Evolutionary conservation across 2,113 vertebrate genomes (phyloP).

Genomic region (Toxotes jaculatrix): DNA sequence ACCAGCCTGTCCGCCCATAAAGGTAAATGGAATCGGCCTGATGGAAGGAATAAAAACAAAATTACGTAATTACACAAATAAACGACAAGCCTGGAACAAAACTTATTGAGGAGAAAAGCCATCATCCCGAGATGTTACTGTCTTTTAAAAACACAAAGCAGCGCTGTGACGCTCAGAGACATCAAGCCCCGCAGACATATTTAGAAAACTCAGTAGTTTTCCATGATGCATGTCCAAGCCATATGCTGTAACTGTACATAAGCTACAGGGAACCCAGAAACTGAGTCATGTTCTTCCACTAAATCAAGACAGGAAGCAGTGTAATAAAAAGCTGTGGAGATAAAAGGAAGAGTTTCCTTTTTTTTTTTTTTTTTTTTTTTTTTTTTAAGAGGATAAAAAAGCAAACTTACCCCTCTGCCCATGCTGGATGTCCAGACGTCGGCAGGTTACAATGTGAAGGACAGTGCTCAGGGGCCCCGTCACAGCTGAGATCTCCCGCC

Average conservation of each 20-base stretch:
- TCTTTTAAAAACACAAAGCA: neutral
- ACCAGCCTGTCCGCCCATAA: constrained; percentile 71
- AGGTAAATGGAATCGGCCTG: constrained; percentile 74
- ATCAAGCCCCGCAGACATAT: neutral
- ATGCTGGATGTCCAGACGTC: constrained; percentile 69
- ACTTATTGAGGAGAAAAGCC: constrained; percentile 45
- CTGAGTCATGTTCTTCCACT: neutral
- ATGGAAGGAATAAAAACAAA: constrained; percentile 73
- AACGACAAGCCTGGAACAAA: constrained; percentile 58
- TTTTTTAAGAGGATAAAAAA: neutral
- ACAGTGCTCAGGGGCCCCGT: neutral
- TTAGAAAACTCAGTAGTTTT: constrained; percentile 38
- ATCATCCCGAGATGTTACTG: constrained; percentile 50
- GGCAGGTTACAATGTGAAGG: constrained; percentile 58
- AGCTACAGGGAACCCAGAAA: neutral
- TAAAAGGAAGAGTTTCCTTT: too few relatives aligned
- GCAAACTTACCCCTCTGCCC: constrained; percentile 83
- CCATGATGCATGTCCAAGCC: constrained; percentile 47
- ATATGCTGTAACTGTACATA: constrained; percentile 34
- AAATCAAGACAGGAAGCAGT: neutral
- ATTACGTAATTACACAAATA: constrained; percentile 72
- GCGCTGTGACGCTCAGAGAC: constrained; percentile 6
- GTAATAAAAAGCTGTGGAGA: too few relatives aligned
- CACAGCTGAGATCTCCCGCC: constrained; percentile 44
- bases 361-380: too few relatives aligned